A percentile compares a stretch with the other conserved stretches of the same genome.
phyloP scores from a whole-genome alignment of 2,797 vertebrate genomes.

The Dipus sagitta region DNA sequence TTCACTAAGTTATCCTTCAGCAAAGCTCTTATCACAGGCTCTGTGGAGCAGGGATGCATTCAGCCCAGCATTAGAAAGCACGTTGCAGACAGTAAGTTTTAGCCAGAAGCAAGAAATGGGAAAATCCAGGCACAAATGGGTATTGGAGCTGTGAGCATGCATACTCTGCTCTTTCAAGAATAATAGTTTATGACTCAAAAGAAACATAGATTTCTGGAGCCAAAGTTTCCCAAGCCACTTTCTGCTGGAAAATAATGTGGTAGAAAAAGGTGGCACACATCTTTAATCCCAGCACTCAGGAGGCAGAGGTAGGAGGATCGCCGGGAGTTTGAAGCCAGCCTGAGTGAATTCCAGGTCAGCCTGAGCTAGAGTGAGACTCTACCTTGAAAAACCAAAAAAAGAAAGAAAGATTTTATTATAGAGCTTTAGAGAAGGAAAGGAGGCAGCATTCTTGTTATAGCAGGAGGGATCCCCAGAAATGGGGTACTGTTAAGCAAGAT shows the following conservation, averaged over 20 bases:
- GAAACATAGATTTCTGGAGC: background rate
- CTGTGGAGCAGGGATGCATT: background rate
- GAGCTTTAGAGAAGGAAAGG: too few relatives aligned
- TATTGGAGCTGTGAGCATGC: background rate
- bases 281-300: too few relatives aligned
- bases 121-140: background rate
- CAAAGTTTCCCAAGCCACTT: background rate
- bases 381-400: too few relatives aligned
- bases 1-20: background rate
- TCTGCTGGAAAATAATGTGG: background rate
- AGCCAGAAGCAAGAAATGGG: background rate
- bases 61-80: background rate
- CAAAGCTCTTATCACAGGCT: background rate
- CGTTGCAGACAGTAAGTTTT: background rate
- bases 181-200: background rate
- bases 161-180: background rate
- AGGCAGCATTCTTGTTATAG: too few relatives aligned
- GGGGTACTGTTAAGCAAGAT: too few relatives aligned
- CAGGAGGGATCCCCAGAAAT: too few relatives aligned
- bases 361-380: too few relatives aligned
- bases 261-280: background rate
- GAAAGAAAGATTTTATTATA: too few relatives aligned
- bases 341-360: too few relatives aligned
- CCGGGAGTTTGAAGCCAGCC: too few relatives aligned
- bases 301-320: too few relatives aligned